Percentiles rank a stretch among this genome's conserved stretches.
Conservation (phyloP, 2,888 invertebrate species). For the Idaea dimidiata region DNA sequence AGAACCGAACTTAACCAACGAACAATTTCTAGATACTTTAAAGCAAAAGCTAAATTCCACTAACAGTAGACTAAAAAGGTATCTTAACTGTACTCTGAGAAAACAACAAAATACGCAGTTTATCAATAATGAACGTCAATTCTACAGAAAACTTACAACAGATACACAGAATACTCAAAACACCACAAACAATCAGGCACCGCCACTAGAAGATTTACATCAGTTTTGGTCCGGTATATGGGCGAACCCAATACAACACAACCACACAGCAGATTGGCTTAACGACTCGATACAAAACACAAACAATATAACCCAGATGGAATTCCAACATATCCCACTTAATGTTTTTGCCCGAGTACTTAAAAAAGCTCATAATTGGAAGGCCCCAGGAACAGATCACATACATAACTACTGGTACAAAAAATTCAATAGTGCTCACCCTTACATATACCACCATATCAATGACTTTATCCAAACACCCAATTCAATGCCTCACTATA, state of each 20-base stretch:
- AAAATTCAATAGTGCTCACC: neutral
- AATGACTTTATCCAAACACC: conserved; percentile 18
- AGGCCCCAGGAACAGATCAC: conserved; percentile 23
- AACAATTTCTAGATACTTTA: too few relatives aligned
- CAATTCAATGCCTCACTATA: conserved; percentile 15
- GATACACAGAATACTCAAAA: too few relatives aligned
- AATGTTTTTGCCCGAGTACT: conserved; percentile 12
- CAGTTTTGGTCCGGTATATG: conserved; percentile 17
- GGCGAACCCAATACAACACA: conserved; percentile 18
- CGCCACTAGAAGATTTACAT: neutral
- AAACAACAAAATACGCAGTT: too few relatives aligned
- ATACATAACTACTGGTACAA: conserved; percentile 24
- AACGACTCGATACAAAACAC: neutral
- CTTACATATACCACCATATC: conserved; percentile 10
- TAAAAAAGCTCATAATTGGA: conserved; percentile 23
- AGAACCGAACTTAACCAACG: too few relatives aligned
- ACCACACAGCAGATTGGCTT: conserved; percentile 8
- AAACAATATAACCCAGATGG: neutral
- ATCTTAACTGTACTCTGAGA: conserved; percentile 15
- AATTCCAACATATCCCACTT: neutral
- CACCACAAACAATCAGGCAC: too few relatives aligned
- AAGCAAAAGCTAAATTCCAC: too few relatives aligned
- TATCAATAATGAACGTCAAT: too few relatives aligned
- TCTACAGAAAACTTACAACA: too few relatives aligned
- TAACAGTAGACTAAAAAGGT: conserved; percentile 16